phyloP scores from a whole-genome alignment of 2,797 vertebrate species.

The Gymnothorax javanicus region DNA sequence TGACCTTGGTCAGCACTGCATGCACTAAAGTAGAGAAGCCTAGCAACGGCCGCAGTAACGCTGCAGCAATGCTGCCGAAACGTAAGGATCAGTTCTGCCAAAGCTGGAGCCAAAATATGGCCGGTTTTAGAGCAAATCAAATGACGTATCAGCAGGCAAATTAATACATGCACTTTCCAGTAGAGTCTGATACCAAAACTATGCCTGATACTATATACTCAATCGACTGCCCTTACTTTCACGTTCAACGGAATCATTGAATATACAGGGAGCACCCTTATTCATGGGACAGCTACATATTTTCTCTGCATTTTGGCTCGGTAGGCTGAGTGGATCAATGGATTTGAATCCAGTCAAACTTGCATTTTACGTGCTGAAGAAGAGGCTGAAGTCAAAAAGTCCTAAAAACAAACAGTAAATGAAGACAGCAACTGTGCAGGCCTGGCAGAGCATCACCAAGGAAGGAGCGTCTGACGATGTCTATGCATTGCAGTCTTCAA shows the following conservation, averaged over 20 bases:
- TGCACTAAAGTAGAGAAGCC: not conserved
- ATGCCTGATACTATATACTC: not conserved
- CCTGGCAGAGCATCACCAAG: too few relatives aligned
- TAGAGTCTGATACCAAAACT: not conserved
- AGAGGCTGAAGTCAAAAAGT: too few relatives aligned
- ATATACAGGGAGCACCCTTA: too few relatives aligned
- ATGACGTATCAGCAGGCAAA: not conserved
- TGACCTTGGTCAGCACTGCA: conserved; percentile 56
- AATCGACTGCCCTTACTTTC: not conserved
- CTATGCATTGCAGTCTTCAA: too few relatives aligned
- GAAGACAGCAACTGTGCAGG: too few relatives aligned
- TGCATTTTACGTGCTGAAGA: too few relatives aligned
- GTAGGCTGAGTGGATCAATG: too few relatives aligned
- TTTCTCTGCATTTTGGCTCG: too few relatives aligned
- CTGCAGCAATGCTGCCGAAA: not conserved
- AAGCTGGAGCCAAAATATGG: not conserved
- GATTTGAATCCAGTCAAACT: too few relatives aligned
- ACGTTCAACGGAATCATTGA: not conserved
- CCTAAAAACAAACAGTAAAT: too few relatives aligned
- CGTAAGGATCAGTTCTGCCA: not conserved
- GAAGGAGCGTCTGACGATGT: too few relatives aligned
- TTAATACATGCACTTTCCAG: not conserved
- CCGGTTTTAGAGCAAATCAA: not conserved
- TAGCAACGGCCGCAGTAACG: not conserved
- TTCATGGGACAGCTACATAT: too few relatives aligned